These are phyloP conservation scores for Macrophya alboannulata DNA, from an alignment of 2,888 invertebrate genomes.

Conservation along the genomic window DNA sequence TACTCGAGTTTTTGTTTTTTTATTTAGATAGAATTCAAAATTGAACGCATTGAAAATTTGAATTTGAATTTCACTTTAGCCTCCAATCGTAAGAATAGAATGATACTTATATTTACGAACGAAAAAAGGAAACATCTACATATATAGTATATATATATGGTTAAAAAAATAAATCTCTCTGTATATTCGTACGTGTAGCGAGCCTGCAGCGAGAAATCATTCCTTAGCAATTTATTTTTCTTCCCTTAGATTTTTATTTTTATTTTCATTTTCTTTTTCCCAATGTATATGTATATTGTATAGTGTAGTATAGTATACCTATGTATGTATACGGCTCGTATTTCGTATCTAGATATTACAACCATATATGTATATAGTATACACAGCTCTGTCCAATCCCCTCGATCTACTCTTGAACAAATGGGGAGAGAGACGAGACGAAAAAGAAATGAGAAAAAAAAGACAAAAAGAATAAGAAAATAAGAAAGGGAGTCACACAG, in stretches of 20 bases:
- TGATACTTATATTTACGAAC: background rate
- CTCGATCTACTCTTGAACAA: background rate
- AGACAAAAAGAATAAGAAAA: constrained; percentile 45
- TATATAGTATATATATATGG: background rate
- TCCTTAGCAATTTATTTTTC: constrained; percentile 34
- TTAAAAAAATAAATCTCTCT: background rate
- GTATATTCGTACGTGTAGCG: background rate
- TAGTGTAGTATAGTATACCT: background rate
- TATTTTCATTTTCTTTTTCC: background rate
- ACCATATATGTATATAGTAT: background rate
- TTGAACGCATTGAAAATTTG: background rate
- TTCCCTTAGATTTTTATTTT: background rate
- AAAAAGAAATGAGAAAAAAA: background rate
- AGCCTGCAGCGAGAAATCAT: constrained; percentile 6
- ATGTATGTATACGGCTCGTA: background rate
- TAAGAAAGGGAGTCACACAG: constrained; percentile 44
- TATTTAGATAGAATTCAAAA: too few species aligned
- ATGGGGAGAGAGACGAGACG: background rate
- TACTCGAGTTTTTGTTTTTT: too few species aligned
- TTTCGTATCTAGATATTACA: constrained; percentile 20
- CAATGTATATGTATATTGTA: background rate
- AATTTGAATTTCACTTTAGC: background rate
- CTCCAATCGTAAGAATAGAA: background rate
- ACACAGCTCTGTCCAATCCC: constrained; percentile 1
- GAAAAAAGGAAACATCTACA: background rate